phyloP scores from a whole-genome alignment of 2,797 vertebrate genomes.

The Sebastes umbrosus region DNA sequence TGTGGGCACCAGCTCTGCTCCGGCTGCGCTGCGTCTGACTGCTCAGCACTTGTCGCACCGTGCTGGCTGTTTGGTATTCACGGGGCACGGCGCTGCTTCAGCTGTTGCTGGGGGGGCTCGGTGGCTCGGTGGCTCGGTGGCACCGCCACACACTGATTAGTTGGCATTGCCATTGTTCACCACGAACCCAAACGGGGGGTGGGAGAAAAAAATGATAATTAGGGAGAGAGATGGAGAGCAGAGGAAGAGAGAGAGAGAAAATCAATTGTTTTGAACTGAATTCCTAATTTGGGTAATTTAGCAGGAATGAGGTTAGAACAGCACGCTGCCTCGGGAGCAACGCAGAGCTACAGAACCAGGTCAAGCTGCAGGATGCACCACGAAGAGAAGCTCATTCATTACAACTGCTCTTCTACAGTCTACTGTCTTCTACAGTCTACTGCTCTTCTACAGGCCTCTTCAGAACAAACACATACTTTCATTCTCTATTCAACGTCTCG shows the following conservation, averaged over 20 bases:
- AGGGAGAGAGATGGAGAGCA: slow-evolving; percentile 61
- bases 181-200: slow-evolving; percentile 76
- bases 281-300: slow-evolving; percentile 79
- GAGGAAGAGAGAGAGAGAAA: slow-evolving; percentile 57
- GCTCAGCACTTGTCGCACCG: slow-evolving; percentile 90
- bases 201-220: slow-evolving; percentile 73
- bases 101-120: slow-evolving; percentile 83
- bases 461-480: slow-evolving; percentile 10
- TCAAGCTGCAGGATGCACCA: slow-evolving; percentile 52
- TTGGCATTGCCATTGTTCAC: slow-evolving; percentile 84
- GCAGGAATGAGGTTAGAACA: slow-evolving; percentile 77
- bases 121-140: slow-evolving; percentile 72
- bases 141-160: slow-evolving; percentile 88
- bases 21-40: slow-evolving; percentile 87
- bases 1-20: slow-evolving; percentile 89
- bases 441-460: too few relatives aligned
- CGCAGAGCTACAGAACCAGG: slow-evolving; percentile 68
- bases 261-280: slow-evolving; percentile 78
- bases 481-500: slow-evolving; percentile 33
- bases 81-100: slow-evolving; percentile 79
- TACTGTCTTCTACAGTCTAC: too few relatives aligned
- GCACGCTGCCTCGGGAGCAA: slow-evolving; percentile 64
- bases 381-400: slow-evolving; percentile 41
- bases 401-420: slow-evolving; percentile 28
- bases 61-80: slow-evolving; percentile 87